Base-by-base conservation (phyloP, 1,140 invertebrate genomes). In the Lutraria rhynchaena region DNA sequence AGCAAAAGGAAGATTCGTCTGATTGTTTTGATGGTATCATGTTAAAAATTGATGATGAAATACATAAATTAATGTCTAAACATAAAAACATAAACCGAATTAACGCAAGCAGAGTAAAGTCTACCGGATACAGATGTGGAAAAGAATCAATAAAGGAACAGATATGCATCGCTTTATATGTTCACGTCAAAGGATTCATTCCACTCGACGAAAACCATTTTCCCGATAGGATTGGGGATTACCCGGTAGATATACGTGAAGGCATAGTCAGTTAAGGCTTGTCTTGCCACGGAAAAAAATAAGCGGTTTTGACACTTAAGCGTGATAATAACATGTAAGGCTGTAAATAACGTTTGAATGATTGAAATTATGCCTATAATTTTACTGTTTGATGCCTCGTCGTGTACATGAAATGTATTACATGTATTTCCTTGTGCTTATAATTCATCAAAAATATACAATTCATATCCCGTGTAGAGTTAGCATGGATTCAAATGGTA, bases 111-210 rank as follows among this genome's bases (percentile, higher is more conserved):
- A 29, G 35, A 41, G 31, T 9, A 13, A 67, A 11, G 46, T 22
- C 63, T 27, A 7, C 1, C 24, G 37, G 35, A 24, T 35, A 44
- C 37, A 35, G 17, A 44, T 44, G 22, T 3, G 63, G 22, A 11
- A 29, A 67, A 15, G 17, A 13, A 22, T 22, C 35, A 67, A 13
- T 67, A 67, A 9, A 24, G 46, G 46, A 67, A 29, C 19, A 41
- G 27, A 13, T 24, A 15, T 67, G 63, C n/a, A 67, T 67, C 46
- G 44, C 37, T 7, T 35, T 67, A 3, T 67, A 44, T 44, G 63
- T 67, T 1, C 35, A 67, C 19, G 22, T 67, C n/a, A 67, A 67
- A 67, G 63, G 63, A 49, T 67, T 35, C 46, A 44, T 67, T 46
- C 63, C 63, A 2, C 2, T 67, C 22, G 31, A 29, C 24, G 63